These are phyloP conservation scores for Eristalis arbustorum DNA, from an alignment of 2,888 invertebrate species.

Conservation along the genomic window DNA sequence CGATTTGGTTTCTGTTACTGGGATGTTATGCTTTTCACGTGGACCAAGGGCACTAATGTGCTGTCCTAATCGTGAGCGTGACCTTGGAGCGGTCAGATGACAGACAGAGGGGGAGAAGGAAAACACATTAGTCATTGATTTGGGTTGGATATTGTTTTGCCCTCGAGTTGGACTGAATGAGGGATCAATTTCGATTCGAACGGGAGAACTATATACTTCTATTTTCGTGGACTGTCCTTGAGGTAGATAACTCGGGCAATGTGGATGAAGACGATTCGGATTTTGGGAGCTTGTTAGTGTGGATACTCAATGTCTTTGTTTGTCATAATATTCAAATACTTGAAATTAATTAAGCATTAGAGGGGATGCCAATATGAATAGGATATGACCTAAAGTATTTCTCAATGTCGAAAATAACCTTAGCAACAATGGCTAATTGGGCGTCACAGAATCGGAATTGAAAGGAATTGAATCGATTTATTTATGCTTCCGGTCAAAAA, in stretches of 20 bases:
- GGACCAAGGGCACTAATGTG: constrained; percentile 71
- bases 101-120: neutral
- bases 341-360: neutral
- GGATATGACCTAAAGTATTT: neutral
- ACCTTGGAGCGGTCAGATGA: neutral
- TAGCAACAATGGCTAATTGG: too few species aligned
- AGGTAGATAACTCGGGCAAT: neutral
- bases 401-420: too few species aligned
- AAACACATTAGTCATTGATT: neutral
- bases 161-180: neutral
- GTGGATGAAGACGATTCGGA: neutral
- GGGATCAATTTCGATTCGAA: neutral
- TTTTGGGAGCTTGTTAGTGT: neutral
- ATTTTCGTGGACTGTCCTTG: neutral
- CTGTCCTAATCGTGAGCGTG: neutral
- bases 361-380: neutral
- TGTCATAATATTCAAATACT: neutral
- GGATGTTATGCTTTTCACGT: constrained; percentile 30
- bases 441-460: too few species aligned
- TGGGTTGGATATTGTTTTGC: neutral
- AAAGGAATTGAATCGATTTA: too few species aligned
- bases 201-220: neutral
- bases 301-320: neutral
- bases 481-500: too few species aligned
- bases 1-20: constrained; percentile 38